These are phyloP conservation scores for Hyposmocoma kahamanoa DNA, from an alignment of 1,140 invertebrate genomes.

Conservation along the genomic window DNA sequence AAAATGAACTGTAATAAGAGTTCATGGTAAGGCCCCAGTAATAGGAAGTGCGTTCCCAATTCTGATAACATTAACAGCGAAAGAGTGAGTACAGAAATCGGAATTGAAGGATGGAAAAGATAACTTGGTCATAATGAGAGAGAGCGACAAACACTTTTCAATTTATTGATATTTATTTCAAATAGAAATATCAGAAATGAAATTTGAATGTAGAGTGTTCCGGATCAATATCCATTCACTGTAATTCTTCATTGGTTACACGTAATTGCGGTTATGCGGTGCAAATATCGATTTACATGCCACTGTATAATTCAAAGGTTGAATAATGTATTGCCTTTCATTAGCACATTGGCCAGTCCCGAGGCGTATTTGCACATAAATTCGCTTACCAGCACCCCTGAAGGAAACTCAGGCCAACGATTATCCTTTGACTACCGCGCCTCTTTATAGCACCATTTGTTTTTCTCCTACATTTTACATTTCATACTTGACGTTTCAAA, in stretches of 20 bases:
- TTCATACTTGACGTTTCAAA: slow-evolving; percentile 9
- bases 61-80: no score
- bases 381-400: slow-evolving; percentile 58
- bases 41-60: no score
- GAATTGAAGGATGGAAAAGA: no score
- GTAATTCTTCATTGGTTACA: slow-evolving; percentile 3
- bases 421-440: slow-evolving; percentile 43
- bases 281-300: slow-evolving; percentile 72
- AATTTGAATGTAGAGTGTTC: no score
- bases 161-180: no score
- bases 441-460: slow-evolving; percentile 15
- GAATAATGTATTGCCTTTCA: slow-evolving; percentile 73
- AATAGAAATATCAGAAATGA: no score
- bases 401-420: slow-evolving; percentile 58
- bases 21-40: no score
- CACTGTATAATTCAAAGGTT: slow-evolving; percentile 71
- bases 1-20: no score
- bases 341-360: slow-evolving; percentile 68
- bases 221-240: no score
- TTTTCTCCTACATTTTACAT: slow-evolving; percentile 7
- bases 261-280: slow-evolving; percentile 61
- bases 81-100: no score
- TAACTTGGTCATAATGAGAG: no score
- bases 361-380: slow-evolving; percentile 70
- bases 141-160: no score